These are phyloP conservation scores for Ostrea edulis DNA, from an alignment of 1,140 invertebrate genomes.

Conservation along the genomic window DNA sequence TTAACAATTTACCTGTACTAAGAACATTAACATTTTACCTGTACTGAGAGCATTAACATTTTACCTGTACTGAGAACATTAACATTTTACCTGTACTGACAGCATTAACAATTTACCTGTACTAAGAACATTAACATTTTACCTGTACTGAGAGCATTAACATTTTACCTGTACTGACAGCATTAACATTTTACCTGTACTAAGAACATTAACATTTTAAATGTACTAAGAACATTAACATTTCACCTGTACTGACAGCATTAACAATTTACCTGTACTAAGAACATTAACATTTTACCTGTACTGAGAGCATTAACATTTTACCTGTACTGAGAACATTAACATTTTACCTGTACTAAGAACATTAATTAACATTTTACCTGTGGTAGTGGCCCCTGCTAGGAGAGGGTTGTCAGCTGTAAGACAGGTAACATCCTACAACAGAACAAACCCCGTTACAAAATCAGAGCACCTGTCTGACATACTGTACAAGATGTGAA, in stretches of 20 bases:
- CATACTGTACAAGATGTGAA: neutral
- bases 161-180: too few relatives aligned
- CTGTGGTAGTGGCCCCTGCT: neutral
- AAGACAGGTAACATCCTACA: constrained; percentile 8
- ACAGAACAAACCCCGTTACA: neutral
- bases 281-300: neutral
- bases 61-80: neutral
- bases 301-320: neutral
- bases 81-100: neutral
- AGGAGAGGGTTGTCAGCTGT: neutral
- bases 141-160: too few relatives aligned
- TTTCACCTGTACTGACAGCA: neutral
- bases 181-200: too few relatives aligned
- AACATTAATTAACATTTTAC: neutral
- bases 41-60: neutral
- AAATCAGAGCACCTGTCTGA: neutral
- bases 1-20: neutral
- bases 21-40: neutral
- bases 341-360: neutral
- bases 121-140: too few relatives aligned
- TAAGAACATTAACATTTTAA: too few relatives aligned
- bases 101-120: neutral
- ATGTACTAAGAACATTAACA: too few relatives aligned
- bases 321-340: neutral
- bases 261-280: neutral